Evolutionary conservation across 2,888 invertebrate species (phyloP), one percentile per base, ranked within the genome.

Genomic region (Hypselothyrea guttata): DNA sequence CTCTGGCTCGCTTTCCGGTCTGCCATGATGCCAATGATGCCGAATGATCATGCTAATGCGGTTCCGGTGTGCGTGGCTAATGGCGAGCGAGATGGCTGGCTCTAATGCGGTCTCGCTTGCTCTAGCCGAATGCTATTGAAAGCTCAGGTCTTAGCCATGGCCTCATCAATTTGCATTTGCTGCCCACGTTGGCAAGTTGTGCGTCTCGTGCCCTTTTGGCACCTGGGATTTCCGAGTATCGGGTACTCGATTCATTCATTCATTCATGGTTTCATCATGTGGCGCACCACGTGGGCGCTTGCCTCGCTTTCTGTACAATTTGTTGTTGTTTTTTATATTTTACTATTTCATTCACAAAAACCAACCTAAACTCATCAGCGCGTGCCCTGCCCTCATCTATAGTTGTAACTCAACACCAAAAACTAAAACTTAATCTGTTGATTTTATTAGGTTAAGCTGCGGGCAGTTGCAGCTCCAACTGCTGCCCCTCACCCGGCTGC

Each of bases 151-250:
- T 81, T 64, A 62, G 84, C 61, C 71, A 67, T 55, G 83, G 77
- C 71, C 22, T 22, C 83, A 86, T 81, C 69, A 81, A 84, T 81
- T 84, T 86, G 82, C 84, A 86, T 81, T 85, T 85, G 86, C 81
- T 75, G 77, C 77, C 77, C 77, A 77, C 76, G 68, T 46, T 58
- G 45, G 49, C 8, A 40, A 13, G 42, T 37, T 33, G 37, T 68
- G 53, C 57, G 64, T 47, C 75, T 51, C 64, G 61, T 79, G 86
- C 78, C 77, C 77, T 86, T 84, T 84, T 86, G 82, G 70, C 86
- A 84, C 82, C 77, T 67, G 84, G 84, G 70, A 61, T 69, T 49
- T 40, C 60, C 38, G 2, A 16, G n/a, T 22, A 22, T 16, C 40
- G 12, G 42, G 7, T 27, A 22, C 42, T 4, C 30, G 41, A n/a